A percentile compares a stretch with the other conserved stretches of the same genome.
Conservation (phyloP, 1,140 invertebrate genomes). For the Frieseomelitta varia region DNA sequence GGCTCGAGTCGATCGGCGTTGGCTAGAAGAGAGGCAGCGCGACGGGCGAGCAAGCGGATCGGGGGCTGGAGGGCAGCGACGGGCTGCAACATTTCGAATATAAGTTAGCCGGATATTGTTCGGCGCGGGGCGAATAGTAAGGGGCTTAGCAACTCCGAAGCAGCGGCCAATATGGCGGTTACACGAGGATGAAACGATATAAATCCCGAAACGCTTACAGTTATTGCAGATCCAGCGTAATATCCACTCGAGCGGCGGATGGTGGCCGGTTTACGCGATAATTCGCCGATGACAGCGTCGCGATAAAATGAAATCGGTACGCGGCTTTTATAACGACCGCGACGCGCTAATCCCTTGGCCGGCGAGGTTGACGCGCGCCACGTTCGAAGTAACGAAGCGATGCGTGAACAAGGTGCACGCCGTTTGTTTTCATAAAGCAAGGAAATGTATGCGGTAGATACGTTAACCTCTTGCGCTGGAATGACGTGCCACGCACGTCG, state of each 20-base stretch:
- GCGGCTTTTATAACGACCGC: conserved; percentile 54
- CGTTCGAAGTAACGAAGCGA: not conserved
- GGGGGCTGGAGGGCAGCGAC: not conserved
- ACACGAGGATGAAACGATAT: conserved; percentile 61
- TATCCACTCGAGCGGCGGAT: conserved; percentile 56
- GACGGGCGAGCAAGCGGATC: not conserved
- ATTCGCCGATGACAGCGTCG: conserved; percentile 65
- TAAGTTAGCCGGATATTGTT: conserved; percentile 50
- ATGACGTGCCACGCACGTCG: too few relatives aligned
- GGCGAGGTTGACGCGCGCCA: not conserved
- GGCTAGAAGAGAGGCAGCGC: not conserved
- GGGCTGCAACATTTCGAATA: conserved; percentile 40
- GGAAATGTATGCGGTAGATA: not conserved
- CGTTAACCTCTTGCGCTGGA: too few relatives aligned
- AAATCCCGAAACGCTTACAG: conserved; percentile 68
- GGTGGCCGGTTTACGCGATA: conserved; percentile 60
- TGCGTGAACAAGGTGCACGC: not conserved
- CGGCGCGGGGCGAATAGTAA: conserved; percentile 29
- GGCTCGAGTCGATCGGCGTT: not conserved
- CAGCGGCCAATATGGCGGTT: conserved; percentile 59
- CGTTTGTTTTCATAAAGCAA: not conserved
- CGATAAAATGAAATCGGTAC: conserved; percentile 66
- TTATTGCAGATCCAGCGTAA: conserved; percentile 65
- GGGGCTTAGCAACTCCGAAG: conserved; percentile 54
- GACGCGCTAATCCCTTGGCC: conserved; percentile 17